These are phyloP conservation scores for Lasioglossum albipes DNA, from an alignment of 1,140 invertebrate species.

Conservation along the genomic window DNA sequence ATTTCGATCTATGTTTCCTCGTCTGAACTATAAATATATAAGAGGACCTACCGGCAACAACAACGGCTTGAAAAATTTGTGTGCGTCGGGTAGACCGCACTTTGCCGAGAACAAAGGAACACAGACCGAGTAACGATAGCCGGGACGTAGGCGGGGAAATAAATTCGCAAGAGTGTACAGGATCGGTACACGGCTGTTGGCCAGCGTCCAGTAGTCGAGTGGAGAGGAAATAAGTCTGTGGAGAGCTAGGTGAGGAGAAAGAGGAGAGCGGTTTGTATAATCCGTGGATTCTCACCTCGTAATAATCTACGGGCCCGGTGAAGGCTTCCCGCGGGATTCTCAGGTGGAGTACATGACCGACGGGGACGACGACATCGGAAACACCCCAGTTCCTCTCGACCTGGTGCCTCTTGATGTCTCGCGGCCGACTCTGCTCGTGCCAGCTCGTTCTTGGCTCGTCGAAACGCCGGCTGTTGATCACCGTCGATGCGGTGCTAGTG, in stretches of 20 bases:
- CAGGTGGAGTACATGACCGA: slow-evolving; percentile 78
- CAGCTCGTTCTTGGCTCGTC: slow-evolving; percentile 27
- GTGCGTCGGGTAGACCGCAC: not conserved
- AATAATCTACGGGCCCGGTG: slow-evolving; percentile 74
- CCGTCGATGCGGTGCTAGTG: slow-evolving; percentile 31
- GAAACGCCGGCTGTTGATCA: slow-evolving; percentile 30
- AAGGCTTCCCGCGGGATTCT: slow-evolving; percentile 78
- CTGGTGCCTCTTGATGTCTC: slow-evolving; percentile 37
- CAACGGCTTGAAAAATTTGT: not conserved
- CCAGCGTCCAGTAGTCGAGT: not conserved
- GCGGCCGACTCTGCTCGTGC: slow-evolving; percentile 31
- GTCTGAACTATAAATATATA: not conserved
- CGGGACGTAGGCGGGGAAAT: not conserved
- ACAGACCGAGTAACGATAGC: not conserved
- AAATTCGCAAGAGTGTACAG: not conserved
- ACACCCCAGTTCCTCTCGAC: slow-evolving; percentile 74
- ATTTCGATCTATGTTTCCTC: too few species aligned
- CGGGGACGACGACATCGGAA: slow-evolving; percentile 73
- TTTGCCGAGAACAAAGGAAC: not conserved
- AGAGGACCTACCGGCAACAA: not conserved
- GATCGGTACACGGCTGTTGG: slow-evolving; percentile 17
- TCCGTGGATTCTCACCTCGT: slow-evolving; percentile 72
- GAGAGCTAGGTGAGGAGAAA: not conserved
- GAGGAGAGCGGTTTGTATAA: not conserved
- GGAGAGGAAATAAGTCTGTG: not conserved